Conservation (phyloP, 2,797 vertebrate species). For the Gallinago stenura region DNA sequence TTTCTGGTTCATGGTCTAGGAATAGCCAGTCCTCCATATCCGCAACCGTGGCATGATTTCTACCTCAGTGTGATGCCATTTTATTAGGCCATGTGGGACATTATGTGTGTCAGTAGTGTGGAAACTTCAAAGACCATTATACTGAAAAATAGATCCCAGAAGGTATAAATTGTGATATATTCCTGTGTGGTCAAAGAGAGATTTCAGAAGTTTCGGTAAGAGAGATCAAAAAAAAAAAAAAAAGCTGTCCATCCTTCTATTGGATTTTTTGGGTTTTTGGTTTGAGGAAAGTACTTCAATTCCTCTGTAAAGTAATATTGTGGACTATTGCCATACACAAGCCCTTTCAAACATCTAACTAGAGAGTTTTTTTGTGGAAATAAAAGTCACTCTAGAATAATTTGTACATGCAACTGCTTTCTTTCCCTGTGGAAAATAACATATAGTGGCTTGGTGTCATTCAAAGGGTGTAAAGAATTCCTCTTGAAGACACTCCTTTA, state of each 20-base stretch:
- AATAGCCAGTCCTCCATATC: background rate
- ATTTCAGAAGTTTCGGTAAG: background rate
- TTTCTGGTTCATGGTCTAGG: background rate
- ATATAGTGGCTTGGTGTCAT: background rate
- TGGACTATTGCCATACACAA: background rate
- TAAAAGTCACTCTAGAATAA: background rate
- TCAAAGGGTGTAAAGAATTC: background rate
- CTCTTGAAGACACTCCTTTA: background rate
- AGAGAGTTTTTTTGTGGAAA: background rate
- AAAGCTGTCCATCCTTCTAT: accelerated
- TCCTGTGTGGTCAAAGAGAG: background rate
- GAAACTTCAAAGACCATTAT: background rate
- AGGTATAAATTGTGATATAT: background rate
- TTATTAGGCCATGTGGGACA: background rate
- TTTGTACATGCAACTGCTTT: background rate
- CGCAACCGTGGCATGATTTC: background rate
- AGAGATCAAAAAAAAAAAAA: background rate
- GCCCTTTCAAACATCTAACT: background rate
- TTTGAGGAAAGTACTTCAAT: background rate
- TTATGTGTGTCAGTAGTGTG: background rate
- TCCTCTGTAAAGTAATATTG: background rate
- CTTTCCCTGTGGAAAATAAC: background rate
- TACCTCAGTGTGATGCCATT: background rate
- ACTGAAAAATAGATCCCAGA: background rate
- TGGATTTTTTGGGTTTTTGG: background rate